phyloP scores from a whole-genome alignment of 2,888 invertebrate genomes.

The Nebria brevicollis region DNA sequence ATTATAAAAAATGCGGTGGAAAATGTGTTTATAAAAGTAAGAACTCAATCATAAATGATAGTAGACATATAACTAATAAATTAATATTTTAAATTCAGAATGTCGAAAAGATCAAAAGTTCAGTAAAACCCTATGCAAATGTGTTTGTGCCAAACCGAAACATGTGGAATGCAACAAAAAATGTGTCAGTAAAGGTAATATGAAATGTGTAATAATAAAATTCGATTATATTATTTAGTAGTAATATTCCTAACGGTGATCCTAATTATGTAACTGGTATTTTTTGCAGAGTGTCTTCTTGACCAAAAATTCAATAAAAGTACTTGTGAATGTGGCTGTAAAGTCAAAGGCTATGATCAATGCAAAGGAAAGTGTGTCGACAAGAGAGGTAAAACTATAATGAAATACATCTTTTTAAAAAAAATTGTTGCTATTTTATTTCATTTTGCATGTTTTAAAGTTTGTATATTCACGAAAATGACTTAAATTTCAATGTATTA shows the following conservation, averaged over 20 bases:
- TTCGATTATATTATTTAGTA: too few relatives aligned
- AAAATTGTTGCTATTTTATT: too few relatives aligned
- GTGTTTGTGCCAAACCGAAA: conserved; percentile 17
- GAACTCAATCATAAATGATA: background rate
- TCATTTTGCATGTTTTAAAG: background rate
- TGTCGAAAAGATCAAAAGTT: conserved; percentile 16
- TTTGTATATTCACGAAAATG: background rate
- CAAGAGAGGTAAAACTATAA: background rate
- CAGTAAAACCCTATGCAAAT: conserved; percentile 3
- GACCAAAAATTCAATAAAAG: conserved; percentile 6
- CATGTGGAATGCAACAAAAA: background rate
- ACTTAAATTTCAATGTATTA: background rate
- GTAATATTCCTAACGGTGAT: background rate
- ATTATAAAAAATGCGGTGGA: conserved; percentile 9
- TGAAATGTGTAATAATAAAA: too few relatives aligned
- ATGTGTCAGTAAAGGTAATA: conserved; percentile 11
- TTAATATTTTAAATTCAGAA: conserved; percentile 6
- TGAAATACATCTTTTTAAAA: too few relatives aligned
- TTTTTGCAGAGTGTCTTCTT: background rate
- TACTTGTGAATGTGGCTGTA: background rate
- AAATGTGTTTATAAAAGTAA: conserved; percentile 5
- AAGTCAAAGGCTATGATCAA: background rate
- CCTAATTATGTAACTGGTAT: background rate
- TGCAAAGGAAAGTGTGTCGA: conserved; percentile 8
- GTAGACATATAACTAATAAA: background rate